Conservation (phyloP, 92 coral and sea anemone species). For the Isaurus tuberculatus region DNA sequence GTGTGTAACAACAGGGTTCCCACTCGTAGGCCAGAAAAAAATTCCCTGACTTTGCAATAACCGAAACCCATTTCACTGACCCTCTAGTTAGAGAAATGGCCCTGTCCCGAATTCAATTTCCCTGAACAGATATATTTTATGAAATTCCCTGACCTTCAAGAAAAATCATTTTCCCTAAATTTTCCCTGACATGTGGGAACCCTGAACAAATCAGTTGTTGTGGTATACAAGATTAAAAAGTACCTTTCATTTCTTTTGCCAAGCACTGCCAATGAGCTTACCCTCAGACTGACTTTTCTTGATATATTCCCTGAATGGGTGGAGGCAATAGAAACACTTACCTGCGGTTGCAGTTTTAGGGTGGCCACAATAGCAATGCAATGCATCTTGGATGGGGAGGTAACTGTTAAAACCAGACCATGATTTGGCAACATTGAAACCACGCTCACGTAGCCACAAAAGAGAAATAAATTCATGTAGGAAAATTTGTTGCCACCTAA, state of each 20-base stretch:
- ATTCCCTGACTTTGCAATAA: no score
- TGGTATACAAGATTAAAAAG: background rate
- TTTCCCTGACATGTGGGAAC: no score
- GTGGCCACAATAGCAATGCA: slow-evolving; percentile 65
- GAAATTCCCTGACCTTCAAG: no score
- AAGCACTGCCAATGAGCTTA: slow-evolving; percentile 1
- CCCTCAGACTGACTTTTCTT: background rate
- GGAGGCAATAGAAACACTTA: background rate
- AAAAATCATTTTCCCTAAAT: no score
- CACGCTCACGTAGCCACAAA: slow-evolving; percentile 61
- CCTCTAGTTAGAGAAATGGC: no score
- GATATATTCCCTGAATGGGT: slow-evolving; percentile 1
- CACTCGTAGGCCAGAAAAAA: no score
- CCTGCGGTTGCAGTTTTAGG: slow-evolving; percentile 15
- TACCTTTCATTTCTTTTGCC: slow-evolving; percentile 3
- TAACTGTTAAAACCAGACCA: background rate
- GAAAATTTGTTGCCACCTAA: slow-evolving; percentile 67
- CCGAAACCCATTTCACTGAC: no score
- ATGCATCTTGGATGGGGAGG: slow-evolving; percentile 25
- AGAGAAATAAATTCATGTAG: slow-evolving; percentile 59
- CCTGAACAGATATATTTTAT: no score
- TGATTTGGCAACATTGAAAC: slow-evolving; percentile 40
- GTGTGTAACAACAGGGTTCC: no score
- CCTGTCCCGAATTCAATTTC: no score
- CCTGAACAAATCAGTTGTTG: no score